These are phyloP conservation scores for Cyrtodaria siliqua DNA, from an alignment of 2,888 invertebrate species.

Conservation along the genomic window DNA sequence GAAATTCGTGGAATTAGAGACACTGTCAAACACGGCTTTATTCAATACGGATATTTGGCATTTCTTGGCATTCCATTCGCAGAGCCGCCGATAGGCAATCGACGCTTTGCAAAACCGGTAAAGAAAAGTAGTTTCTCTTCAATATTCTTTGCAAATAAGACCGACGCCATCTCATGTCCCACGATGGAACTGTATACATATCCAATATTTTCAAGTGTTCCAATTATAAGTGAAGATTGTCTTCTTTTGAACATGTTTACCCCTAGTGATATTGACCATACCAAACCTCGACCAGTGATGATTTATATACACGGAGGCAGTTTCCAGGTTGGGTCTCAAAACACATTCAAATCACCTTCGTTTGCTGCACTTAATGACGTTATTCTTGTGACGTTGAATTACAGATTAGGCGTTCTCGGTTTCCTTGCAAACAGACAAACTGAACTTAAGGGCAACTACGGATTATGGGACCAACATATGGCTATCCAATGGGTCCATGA, in stretches of 20 bases:
- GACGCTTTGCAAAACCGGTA: slow-evolving; percentile 33
- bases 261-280: slow-evolving; percentile 6
- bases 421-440: slow-evolving; percentile 4
- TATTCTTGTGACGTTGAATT: slow-evolving; percentile 15
- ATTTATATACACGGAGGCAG: slow-evolving; percentile 12
- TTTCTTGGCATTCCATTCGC: slow-evolving; percentile 43
- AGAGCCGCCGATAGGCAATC: slow-evolving; percentile 9
- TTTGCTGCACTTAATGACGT: slow-evolving; percentile 16
- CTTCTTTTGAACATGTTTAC: slow-evolving; percentile 28
- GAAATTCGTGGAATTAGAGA: slow-evolving; percentile 10
- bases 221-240: slow-evolving; percentile 33
- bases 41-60: not conserved
- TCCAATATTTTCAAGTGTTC: too few relatives aligned
- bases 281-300: slow-evolving; percentile 10
- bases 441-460: slow-evolving; percentile 6
- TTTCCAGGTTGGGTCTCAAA: not conserved
- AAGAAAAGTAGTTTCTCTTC: slow-evolving; percentile 11
- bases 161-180: slow-evolving; percentile 11
- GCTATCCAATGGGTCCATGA: too few relatives aligned
- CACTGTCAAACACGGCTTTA: not conserved
- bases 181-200: too few relatives aligned
- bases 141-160: slow-evolving; percentile 4
- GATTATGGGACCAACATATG: too few relatives aligned
- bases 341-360: not conserved
- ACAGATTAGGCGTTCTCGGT: slow-evolving; percentile 7